Conservation (phyloP, 1,140 invertebrate genomes). For the Drosophila pectinifera region DNA sequence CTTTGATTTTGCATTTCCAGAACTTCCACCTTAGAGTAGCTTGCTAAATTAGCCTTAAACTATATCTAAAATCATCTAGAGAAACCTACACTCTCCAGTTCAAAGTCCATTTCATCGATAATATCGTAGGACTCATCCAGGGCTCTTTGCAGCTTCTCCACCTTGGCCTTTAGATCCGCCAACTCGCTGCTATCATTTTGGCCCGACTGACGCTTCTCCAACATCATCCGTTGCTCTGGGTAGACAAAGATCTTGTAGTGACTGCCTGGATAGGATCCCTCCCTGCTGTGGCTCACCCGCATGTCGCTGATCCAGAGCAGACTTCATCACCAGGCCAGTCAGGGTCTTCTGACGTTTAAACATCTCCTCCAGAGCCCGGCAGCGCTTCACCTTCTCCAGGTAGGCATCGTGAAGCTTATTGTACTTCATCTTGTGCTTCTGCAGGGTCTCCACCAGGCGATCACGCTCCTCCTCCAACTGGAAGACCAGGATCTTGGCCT, state of each 20-base stretch:
- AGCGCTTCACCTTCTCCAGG: slow-evolving; percentile 75
- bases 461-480: slow-evolving; percentile 75
- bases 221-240: slow-evolving; percentile 56
- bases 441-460: slow-evolving; percentile 57
- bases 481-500: slow-evolving; percentile 68
- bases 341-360: slow-evolving; percentile 75
- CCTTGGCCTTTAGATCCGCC: slow-evolving; percentile 51
- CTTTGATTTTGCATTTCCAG: slow-evolving; percentile 78
- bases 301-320: slow-evolving; percentile 64
- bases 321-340: slow-evolving; percentile 79
- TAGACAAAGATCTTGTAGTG: neutral
- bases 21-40: slow-evolving; percentile 57
- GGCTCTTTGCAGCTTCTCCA: slow-evolving; percentile 65
- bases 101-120: slow-evolving; percentile 83
- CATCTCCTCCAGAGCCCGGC: slow-evolving; percentile 74
- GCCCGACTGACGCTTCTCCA: slow-evolving; percentile 59
- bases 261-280: neutral
- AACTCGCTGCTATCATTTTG: slow-evolving; percentile 43
- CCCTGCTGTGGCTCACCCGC: slow-evolving; percentile 11
- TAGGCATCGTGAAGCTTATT: slow-evolving; percentile 77
- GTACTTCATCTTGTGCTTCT: slow-evolving; percentile 78
- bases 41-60: neutral
- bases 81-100: slow-evolving; percentile 71
- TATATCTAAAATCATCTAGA: neutral
- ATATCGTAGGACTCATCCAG: slow-evolving; percentile 81